Conservation (phyloP, 2,888 invertebrate species). For the Drosophila phalerata region DNA sequence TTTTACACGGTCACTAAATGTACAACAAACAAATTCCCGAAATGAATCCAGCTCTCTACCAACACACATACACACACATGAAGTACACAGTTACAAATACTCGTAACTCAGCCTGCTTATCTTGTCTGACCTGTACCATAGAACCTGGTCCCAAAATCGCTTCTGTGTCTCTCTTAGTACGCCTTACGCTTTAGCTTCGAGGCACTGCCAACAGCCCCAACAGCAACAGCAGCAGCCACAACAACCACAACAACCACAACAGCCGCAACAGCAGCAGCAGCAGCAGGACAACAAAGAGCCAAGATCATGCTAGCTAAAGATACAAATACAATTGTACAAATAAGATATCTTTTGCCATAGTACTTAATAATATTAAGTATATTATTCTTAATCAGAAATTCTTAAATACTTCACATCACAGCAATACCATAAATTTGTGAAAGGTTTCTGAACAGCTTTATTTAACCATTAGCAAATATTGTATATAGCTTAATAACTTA, state of each 20-base stretch:
- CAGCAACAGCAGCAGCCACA: slow-evolving; percentile 46
- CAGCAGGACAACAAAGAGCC: slow-evolving; percentile 59
- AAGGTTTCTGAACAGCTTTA: slow-evolving; percentile 79
- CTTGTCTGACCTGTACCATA: slow-evolving; percentile 31
- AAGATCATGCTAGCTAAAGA: slow-evolving; percentile 35
- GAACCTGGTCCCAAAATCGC: slow-evolving; percentile 20
- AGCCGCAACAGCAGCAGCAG: slow-evolving; percentile 42
- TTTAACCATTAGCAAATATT: slow-evolving; percentile 34
- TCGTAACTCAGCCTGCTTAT: slow-evolving; percentile 30
- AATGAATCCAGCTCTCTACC: slow-evolving; percentile 26
- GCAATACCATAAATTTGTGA: slow-evolving; percentile 75
- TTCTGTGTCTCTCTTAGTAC: slow-evolving; percentile 43
- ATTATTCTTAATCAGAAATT: slow-evolving; percentile 59
- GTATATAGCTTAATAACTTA: slow-evolving; percentile 59
- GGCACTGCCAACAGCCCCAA: slow-evolving; percentile 65
- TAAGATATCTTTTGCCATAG: slow-evolving; percentile 27
- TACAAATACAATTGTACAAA: slow-evolving; percentile 30
- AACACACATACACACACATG: slow-evolving; percentile 39
- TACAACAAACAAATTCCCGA: slow-evolving; percentile 18
- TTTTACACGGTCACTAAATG: slow-evolving; percentile 21
- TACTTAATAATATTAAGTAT: slow-evolving; percentile 5
- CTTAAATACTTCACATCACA: slow-evolving; percentile 76
- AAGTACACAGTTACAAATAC: slow-evolving; percentile 28
- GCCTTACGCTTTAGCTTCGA: slow-evolving; percentile 67
- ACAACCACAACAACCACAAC: slow-evolving; percentile 25